A percentile compares a stretch with the other conserved stretches of the same genome.
Conservation (phyloP, 2,888 invertebrate genomes). For the Dascillus cervinus region DNA sequence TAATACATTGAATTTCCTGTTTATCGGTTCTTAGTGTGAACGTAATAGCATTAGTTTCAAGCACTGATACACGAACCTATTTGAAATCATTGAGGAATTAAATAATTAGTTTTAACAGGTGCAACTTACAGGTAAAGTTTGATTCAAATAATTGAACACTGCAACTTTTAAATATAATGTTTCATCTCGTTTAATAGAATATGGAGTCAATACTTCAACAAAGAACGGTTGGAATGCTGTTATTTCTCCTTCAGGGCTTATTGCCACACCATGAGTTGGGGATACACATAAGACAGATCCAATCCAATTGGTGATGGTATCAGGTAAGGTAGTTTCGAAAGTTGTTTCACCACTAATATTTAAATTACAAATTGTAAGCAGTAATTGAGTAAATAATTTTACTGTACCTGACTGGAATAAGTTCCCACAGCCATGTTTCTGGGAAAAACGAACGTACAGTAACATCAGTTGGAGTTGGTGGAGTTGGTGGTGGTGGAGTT, state of each 20-base stretch:
- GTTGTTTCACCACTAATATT: conserved; percentile 21
- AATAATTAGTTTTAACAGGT: background rate
- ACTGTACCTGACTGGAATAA: conserved; percentile 46
- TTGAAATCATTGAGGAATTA: too few species aligned
- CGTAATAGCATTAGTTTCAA: too few species aligned
- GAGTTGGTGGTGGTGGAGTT: too few species aligned
- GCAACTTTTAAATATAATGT: conserved; percentile 55
- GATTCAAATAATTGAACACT: conserved; percentile 64
- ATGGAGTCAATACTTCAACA: conserved; percentile 60
- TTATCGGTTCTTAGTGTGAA: too few species aligned
- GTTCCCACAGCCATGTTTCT: conserved; percentile 64
- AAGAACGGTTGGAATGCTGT: conserved; percentile 66
- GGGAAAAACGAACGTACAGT: conserved; percentile 43
- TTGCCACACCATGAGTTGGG: conserved; percentile 32
- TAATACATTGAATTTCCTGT: too few species aligned
- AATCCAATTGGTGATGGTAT: conserved; percentile 56
- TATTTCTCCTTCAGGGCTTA: conserved; percentile 25
- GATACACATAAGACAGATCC: conserved; percentile 51
- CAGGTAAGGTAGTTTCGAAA: conserved; percentile 44
- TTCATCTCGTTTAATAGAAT: conserved; percentile 59
- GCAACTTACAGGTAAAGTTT: conserved; percentile 56
- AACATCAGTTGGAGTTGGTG: too few species aligned
- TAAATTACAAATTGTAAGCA: too few species aligned
- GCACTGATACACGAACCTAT: too few species aligned
- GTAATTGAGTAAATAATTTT: too few species aligned